Percentiles rank a stretch among this genome's conserved stretches.
These are phyloP conservation scores for Fragum whitleyi DNA, from an alignment of 2,888 invertebrate genomes.

Conservation along the genomic window DNA sequence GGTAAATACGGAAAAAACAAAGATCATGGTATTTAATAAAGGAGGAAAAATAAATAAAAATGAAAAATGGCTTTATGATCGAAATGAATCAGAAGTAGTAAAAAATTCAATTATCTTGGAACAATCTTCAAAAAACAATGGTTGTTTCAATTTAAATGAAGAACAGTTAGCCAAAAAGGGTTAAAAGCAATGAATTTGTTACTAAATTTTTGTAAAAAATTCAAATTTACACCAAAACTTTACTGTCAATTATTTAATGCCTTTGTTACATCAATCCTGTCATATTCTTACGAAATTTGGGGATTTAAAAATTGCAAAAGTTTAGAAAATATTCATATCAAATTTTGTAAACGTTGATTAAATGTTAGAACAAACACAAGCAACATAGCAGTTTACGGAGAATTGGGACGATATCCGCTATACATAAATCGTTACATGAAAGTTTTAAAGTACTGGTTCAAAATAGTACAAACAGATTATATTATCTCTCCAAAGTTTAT, in stretches of 20 bases:
- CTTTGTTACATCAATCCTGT: conserved; percentile 18
- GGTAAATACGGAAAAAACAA: no score
- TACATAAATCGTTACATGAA: conserved; percentile 7
- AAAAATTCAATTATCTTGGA: conserved; percentile 27
- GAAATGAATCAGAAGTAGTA: background rate
- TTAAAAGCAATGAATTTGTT: conserved; percentile 35
- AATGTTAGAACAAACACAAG: conserved; percentile 9
- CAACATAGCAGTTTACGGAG: no score
- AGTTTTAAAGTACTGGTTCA: conserved; percentile 26
- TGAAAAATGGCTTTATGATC: conserved; percentile 28
- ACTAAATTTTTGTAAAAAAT: background rate
- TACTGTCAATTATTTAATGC: conserved; percentile 25
- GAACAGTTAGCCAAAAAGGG: background rate
- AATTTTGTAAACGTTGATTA: conserved; percentile 23
- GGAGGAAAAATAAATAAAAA: background rate
- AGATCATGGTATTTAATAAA: no score
- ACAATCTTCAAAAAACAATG: conserved; percentile 3
- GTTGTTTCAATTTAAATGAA: background rate
- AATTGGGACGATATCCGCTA: conserved; percentile 24
- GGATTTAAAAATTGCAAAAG: conserved; percentile 7
- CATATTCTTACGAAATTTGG: conserved; percentile 19
- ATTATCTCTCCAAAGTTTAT: no score
- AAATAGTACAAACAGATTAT: no score
- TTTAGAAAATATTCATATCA: conserved; percentile 18
- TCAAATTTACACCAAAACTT: background rate